Evolutionary conservation across 2,113 vertebrate genomes (phyloP), one percentile per base, ranked within the genome.

Genomic region (Sarotherodon lohbergeri): DNA sequence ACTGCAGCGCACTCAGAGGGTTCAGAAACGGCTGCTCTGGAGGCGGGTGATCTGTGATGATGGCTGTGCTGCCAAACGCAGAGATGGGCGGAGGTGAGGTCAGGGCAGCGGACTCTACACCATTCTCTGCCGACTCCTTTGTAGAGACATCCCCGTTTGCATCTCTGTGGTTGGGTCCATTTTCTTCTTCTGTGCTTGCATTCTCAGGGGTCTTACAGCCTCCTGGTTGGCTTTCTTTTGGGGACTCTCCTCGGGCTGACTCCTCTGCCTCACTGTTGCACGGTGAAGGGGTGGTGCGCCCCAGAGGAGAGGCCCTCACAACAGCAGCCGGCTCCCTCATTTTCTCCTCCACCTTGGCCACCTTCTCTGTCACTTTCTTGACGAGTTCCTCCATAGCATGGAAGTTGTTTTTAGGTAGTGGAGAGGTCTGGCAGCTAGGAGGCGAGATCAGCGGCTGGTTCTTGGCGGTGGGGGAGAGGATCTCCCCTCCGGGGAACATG

Each of bases 301-400:
- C 98, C 71, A 97, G 43, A 1, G 98, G 98, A 0, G 98, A 99
- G 14, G 96, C 94, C 86, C 97, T 98, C 11, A 87, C 84, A 73
- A 93, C 94, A 81, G 97, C 96, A 0, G 97, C 96, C 0, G 98
- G 97, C 54, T 99, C 98, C 88, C 98, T 98, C 97, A 97, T 97
- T 90, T 98, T 99, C 91, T 99, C 98, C 89, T 99, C 99, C 4
- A 98, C 98, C 92, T 98, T 99, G 88, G 97, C 97, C n/a, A 99
- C 98, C 93, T 99, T 99, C 95, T 99, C 98, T 0, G 98, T 99
- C 93, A 99, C 98, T 82, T 99, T 99, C 85, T 99, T 99, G 6
- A 99, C 98, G 73, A 99, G 94, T 59, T 99, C 98, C 86, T 99
- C 99, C 98, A 99, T 99, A 79, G 98, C 98, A 0, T 99, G 98